Base-by-base conservation (phyloP, 2,888 invertebrate species). In the Margaritifera margaritifera region DNA sequence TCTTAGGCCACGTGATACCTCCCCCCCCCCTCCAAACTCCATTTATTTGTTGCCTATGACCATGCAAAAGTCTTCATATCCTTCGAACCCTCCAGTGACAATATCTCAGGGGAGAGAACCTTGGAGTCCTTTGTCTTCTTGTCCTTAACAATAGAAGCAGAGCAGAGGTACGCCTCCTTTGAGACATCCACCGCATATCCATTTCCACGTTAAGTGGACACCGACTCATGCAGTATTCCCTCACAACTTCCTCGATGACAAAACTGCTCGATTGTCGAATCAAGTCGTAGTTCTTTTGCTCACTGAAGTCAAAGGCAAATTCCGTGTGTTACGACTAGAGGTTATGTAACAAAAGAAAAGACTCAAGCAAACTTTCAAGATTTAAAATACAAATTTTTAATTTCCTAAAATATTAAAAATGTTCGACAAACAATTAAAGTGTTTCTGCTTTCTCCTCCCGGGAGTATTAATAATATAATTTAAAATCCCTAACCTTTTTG, bases 121-220 rank as follows among this genome's bases (percentile, higher is more conserved):
- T 67, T 57, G 53, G 62, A 52, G 19, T 62, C 62, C 18, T 62
- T 62, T 6, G 57, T 58, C 20, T 52, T 61, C 15, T 25, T 58
- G 20, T 62, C 62, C 20, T 67, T 67, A 2, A 54, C 67, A n/a
- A n/a, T n/a, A n/a, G n/a, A n/a, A n/a, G n/a, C n/a, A n/a, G n/a
- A n/a, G n/a, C n/a, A n/a, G 19, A 68, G 25, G 15, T 42, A 52
- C 19, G 52, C 68, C 63, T 59, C 8, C 68, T 68, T 50, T 64
- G 64, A 20, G 57, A 57, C 60, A 68, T 68, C 22, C 55, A 64
- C 1, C 68, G 25, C 63, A 68, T 68, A 22, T 68, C 68, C 8
- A 68, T 18, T 6, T 55, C 64, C 19, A 63, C 25, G 6, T 60
- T 60, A 2, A 68, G 56, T 2, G 68, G 64, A n/a, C 56, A 64